Evolutionary conservation across 2,113 vertebrate genomes (phyloP).

Genomic region (Colossoma macropomum): DNA sequence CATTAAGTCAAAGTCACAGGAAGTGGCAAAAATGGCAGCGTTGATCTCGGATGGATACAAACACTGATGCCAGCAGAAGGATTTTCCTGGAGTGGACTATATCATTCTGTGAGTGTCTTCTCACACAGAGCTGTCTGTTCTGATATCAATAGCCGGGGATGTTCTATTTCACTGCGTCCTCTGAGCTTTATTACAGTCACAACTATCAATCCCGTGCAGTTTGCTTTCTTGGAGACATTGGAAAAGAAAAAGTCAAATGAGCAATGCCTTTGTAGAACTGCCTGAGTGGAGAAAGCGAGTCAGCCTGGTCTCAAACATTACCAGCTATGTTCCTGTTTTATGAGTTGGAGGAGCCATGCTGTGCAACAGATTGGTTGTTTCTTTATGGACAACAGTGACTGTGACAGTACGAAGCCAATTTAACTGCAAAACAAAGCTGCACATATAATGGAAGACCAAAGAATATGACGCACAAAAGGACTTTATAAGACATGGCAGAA

Average conservation of each 20-base stretch:
- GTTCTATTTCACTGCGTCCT: not conserved
- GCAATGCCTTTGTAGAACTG: constrained; percentile 30
- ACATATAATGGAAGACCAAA: constrained; percentile 3
- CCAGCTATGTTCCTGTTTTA: constrained; percentile 33
- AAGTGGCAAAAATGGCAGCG: not conserved
- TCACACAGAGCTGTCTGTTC: not conserved
- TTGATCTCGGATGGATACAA: constrained; percentile 24
- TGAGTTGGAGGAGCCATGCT: constrained; percentile 16
- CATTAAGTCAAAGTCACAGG: not conserved
- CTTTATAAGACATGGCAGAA: constrained; percentile 19
- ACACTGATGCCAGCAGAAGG: constrained; percentile 4
- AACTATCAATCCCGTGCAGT: not conserved
- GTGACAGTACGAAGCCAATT: constrained; percentile 36
- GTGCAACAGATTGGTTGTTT: constrained; percentile 51
- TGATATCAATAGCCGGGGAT: constrained; percentile 3
- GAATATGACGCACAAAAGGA: constrained; percentile 4
- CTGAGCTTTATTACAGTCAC: not conserved
- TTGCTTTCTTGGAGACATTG: not conserved
- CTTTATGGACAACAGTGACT: constrained; percentile 37
- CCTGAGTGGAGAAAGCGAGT: constrained; percentile 20
- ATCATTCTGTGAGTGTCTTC: not conserved
- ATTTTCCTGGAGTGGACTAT: constrained; percentile 9
- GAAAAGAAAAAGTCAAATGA: constrained; percentile 28
- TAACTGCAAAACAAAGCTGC: constrained; percentile 32
- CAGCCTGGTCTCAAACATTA: constrained; percentile 11